These are phyloP conservation scores for Coregonus ussuriensis DNA, from an alignment of 2,797 vertebrate genomes.

Conservation along the genomic window DNA sequence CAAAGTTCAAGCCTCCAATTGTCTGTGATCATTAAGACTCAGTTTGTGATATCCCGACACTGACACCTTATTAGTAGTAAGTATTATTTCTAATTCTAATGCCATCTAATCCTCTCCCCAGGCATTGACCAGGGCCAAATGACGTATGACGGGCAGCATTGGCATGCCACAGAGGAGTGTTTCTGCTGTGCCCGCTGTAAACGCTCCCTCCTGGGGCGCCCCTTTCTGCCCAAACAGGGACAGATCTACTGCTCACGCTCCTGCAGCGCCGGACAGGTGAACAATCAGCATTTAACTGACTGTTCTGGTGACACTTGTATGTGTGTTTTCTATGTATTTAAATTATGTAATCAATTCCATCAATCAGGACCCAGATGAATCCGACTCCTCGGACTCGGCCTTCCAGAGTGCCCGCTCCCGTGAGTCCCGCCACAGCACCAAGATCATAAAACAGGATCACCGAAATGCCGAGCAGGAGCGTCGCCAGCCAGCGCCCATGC, in stretches of 20 bases:
- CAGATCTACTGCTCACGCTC: conserved; percentile 97
- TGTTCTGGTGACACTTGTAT: neutral
- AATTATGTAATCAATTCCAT: conserved; percentile 18
- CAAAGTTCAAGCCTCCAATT: neutral
- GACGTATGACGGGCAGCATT: conserved; percentile 97
- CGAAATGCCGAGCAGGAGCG: conserved; percentile 76
- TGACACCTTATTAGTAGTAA: neutral
- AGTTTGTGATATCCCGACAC: neutral
- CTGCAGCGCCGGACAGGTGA: conserved; percentile 88
- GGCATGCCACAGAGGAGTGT: conserved; percentile 96
- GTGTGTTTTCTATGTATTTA: neutral
- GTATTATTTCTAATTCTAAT: neutral
- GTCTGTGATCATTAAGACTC: neutral
- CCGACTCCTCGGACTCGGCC: conserved; percentile 94
- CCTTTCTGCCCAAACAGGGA: conserved; percentile 96
- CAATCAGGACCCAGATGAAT: conserved; percentile 86
- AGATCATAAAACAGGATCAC: conserved; percentile 88
- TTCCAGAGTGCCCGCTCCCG: conserved; percentile 95
- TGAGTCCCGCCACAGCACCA: conserved; percentile 92
- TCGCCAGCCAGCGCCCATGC: conserved; percentile 80
- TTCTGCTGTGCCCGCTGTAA: conserved; percentile 96
- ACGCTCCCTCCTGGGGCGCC: conserved; percentile 93
- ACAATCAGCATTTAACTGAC: neutral
- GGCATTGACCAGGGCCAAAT: conserved; percentile 99
- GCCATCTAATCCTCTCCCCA: neutral